Evolutionary conservation across 2,888 invertebrate genomes (phyloP).

Genomic region (Erannis defoliaria): DNA sequence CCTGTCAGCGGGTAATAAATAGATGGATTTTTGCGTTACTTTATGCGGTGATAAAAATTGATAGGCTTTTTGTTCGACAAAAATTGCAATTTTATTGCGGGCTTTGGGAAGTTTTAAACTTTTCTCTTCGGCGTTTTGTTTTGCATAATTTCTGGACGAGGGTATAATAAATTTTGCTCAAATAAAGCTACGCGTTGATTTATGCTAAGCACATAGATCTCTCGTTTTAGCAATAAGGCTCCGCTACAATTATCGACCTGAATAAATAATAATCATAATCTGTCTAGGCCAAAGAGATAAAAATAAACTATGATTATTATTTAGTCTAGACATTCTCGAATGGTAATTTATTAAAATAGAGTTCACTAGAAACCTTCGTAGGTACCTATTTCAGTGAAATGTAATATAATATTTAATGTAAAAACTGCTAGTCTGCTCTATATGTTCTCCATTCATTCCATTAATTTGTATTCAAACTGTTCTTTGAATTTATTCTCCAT

Average conservation of each 20-base stretch:
- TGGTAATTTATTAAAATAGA: conserved; percentile 1
- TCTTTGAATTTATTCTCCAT: background rate
- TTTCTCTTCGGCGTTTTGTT: conserved; percentile 19
- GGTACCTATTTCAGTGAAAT: background rate
- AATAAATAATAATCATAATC: background rate
- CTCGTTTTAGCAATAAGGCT: background rate
- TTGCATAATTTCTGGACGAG: conserved; percentile 13
- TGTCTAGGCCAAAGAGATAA: too few species aligned
- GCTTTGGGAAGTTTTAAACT: conserved; percentile 12
- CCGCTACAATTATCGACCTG: background rate
- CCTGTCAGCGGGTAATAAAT: conserved; percentile 46
- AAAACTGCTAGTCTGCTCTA: background rate
- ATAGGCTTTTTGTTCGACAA: conserved; percentile 31
- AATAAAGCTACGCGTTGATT: conserved; percentile 12
- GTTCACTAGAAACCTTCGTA: background rate
- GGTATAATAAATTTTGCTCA: conserved; percentile 3
- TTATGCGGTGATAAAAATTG: conserved; percentile 40
- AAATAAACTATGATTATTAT: too few species aligned
- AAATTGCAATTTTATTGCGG: conserved; percentile 25
- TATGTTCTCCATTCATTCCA: too few species aligned
- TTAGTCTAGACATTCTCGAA: background rate
- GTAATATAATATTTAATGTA: background rate
- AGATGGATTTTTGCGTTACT: conserved; percentile 42
- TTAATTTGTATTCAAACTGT: conserved; percentile 1
- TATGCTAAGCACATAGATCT: background rate